A percentile compares a stretch with the other conserved stretches of the same genome.
Evolutionary conservation across 2,113 vertebrate species (phyloP).

Genomic region (Lamprotornis superbus): DNA sequence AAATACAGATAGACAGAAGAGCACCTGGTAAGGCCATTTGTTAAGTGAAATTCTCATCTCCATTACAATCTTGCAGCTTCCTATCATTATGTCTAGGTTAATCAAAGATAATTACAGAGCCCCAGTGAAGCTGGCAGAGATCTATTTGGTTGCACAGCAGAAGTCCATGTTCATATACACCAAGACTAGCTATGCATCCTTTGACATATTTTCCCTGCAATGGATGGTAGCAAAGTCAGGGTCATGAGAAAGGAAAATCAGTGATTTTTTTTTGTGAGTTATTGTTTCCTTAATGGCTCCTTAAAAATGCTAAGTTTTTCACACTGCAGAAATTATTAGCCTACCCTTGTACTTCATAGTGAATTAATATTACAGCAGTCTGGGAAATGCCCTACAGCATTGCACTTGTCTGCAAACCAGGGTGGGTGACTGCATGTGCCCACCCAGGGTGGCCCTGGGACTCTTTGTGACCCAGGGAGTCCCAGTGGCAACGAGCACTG

Average conservation of each 20-base stretch:
- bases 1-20: not conserved
- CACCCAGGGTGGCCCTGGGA: not conserved
- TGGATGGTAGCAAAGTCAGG: not conserved
- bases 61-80: not conserved
- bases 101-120: conserved; percentile 8
- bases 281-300: not conserved
- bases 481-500: not conserved
- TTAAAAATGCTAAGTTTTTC: not conserved
- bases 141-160: not conserved
- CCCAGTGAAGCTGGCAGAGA: not conserved
- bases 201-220: not conserved
- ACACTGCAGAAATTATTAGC: not conserved
- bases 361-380: not conserved
- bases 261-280: not conserved
- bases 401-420: not conserved
- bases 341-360: not conserved
- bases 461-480: not conserved
- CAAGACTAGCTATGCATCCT: not conserved
- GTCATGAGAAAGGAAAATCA: not conserved
- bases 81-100: conserved; percentile 17
- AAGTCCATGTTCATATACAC: not conserved
- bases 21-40: not conserved
- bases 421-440: not conserved
- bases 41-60: conserved; percentile 11
- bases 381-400: not conserved